Base-by-base conservation (phyloP, 1,140 invertebrate species). In the Eupristina koningsbergeri region DNA sequence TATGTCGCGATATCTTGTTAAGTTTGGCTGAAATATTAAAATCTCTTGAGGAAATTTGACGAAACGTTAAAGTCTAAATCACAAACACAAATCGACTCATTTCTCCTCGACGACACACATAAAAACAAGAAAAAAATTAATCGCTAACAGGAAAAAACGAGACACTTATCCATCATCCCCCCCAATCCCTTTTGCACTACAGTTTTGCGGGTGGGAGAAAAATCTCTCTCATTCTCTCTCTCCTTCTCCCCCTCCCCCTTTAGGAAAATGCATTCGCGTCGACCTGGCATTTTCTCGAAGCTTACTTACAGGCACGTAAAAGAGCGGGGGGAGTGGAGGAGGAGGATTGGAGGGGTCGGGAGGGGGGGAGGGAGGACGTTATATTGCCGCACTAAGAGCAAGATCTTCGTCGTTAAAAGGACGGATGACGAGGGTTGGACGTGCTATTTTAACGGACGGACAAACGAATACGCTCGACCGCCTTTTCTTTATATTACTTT, bases 381-480 rank as follows among this genome's bases (percentile, higher is more conserved):
- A 75, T 64, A 75, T 81, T 45, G 41, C 64, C 47, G 58, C 61
- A 71, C 74, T 58, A 71, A 83, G 63, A 69, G 81, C 61, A n/a
- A 83, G 81, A 83, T 83, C 73, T 77, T 50, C 3, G 63, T 63
- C 64, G 76, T 61, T 83, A 84, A 79, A 75, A 80, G 41, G 77
- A 80, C 67, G 77, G 67, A 74, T 84, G 83, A 84, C 75, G 83
- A 84, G 77, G 83, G 83, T 84, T 67, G 39, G 76, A 84, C 83
- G 76, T 84, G 64, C 50, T 84, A 64, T 84, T 84, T 84, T 84
- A 80, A 84, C 82, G 75, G 77, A 75, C 69, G 47, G 63, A 78
- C 81, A 79, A 71, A 78, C 75, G 74, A 75, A 76, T 74, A 36
- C 50, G 50, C 81, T 83, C 75, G 64, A 71, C 34, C 64, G 64